phyloP scores from a whole-genome alignment of 2,888 invertebrate species.

The Cryptocephalus moraei region DNA sequence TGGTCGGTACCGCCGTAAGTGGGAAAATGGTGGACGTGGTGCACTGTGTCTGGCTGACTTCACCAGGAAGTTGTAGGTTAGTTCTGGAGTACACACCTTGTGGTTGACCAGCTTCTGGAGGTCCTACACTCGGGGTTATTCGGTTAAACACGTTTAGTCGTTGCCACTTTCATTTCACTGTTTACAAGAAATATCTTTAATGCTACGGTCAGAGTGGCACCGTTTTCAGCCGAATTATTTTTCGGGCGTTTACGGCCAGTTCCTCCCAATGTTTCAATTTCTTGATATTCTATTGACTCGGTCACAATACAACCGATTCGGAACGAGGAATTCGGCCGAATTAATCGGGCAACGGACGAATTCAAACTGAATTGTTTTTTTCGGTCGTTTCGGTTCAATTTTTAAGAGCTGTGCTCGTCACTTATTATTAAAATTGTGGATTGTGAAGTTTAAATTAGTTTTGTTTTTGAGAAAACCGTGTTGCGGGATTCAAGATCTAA shows the following conservation, averaged over 20 bases:
- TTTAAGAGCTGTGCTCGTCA: neutral
- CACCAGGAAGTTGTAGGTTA: too few species aligned
- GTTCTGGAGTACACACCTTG: too few species aligned
- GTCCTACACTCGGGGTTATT: too few species aligned
- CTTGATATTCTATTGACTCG: neutral
- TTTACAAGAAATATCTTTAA: neutral
- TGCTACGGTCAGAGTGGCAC: neutral
- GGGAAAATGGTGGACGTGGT: too few species aligned
- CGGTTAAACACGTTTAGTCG: too few species aligned
- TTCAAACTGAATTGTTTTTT: neutral
- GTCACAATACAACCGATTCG: neutral
- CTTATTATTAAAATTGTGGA: neutral
- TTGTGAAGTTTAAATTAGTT: neutral
- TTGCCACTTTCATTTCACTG: too few species aligned
- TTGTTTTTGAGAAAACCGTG: neutral
- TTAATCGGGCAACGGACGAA: neutral
- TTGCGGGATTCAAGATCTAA: neutral
- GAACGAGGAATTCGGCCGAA: neutral
- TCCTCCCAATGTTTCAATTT: neutral
- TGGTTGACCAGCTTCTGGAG: too few species aligned
- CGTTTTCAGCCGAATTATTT: neutral
- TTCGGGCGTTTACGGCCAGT: neutral
- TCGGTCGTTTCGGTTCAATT: neutral
- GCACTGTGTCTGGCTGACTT: too few species aligned
- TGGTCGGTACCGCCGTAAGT: too few species aligned